Evolutionary conservation across 2,888 invertebrate genomes (phyloP).

Genomic region (Orchestes rusci): DNA sequence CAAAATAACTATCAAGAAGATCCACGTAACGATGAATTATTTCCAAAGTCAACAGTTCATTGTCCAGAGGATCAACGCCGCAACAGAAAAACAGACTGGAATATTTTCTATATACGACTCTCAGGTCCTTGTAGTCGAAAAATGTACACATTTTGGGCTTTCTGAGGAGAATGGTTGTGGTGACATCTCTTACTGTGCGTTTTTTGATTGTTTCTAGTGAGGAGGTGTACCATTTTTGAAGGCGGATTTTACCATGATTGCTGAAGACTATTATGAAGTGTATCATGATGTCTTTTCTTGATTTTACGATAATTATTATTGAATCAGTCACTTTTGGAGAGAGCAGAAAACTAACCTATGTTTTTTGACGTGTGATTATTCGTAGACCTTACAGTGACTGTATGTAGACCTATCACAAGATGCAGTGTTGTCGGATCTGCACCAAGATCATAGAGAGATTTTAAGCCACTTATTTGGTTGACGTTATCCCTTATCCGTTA

Average conservation of each 20-base stretch:
- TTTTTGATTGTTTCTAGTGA: conserved; percentile 96
- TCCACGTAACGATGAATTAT: conserved; percentile 99
- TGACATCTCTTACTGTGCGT: conserved; percentile 92
- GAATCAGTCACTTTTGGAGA: too few species aligned
- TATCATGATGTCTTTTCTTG: too few species aligned
- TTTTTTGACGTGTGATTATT: too few species aligned
- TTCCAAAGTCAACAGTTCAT: conserved; percentile 92
- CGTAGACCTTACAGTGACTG: too few species aligned
- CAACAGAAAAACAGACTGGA: conserved; percentile 99
- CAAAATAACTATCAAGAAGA: conserved; percentile 98
- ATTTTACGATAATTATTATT: too few species aligned
- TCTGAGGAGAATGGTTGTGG: conserved; percentile 86
- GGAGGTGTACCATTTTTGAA: conserved; percentile 99
- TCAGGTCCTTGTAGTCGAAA: conserved; percentile 97
- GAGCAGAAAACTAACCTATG: too few species aligned
- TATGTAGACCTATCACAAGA: too few species aligned
- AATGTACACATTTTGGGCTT: conserved; percentile 99
- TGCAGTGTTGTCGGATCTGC: too few species aligned
- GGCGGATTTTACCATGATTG: conserved; percentile 93
- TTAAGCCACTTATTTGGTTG: too few species aligned
- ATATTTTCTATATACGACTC: conserved; percentile 96
- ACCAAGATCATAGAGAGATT: too few species aligned
- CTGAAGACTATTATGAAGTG: conserved; percentile 99
- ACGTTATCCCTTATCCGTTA: too few species aligned
- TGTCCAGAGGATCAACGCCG: conserved; percentile 96